A percentile compares a stretch with the other conserved stretches of the same genome.
phyloP scores from a whole-genome alignment of 2,888 invertebrate species.

The Caenorhabditis parvicauda region DNA sequence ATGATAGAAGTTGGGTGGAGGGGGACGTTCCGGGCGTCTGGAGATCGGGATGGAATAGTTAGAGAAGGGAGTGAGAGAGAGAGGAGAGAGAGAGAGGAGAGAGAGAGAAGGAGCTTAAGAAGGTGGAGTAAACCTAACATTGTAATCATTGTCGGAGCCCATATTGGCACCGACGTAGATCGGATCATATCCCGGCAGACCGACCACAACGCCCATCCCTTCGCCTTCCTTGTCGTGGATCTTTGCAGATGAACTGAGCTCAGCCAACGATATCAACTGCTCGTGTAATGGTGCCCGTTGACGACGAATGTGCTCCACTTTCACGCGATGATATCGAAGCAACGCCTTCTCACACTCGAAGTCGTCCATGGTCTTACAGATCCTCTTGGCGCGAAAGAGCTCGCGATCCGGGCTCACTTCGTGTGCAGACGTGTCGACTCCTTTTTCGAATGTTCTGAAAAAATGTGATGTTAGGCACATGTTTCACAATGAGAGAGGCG shows the following conservation, averaged over 20 bases:
- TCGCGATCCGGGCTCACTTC: slow-evolving; percentile 35
- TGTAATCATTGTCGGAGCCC: slow-evolving; percentile 26
- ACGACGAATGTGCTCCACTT: slow-evolving; percentile 13
- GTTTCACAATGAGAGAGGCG: too few relatives aligned
- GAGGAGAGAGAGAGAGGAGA: too few relatives aligned
- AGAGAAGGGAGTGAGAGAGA: too few relatives aligned
- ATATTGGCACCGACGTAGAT: slow-evolving; percentile 33
- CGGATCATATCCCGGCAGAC: slow-evolving; percentile 38
- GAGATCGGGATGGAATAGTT: too few relatives aligned
- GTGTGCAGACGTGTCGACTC: slow-evolving; percentile 24
- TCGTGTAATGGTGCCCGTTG: slow-evolving; percentile 22
- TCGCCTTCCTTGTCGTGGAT: slow-evolving; percentile 32
- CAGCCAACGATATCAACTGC: slow-evolving; percentile 32
- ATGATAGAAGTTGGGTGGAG: too few relatives aligned
- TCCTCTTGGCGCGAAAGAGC: slow-evolving; percentile 33
- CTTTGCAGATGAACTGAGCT: slow-evolving; percentile 31
- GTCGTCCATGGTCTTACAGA: slow-evolving; percentile 21
- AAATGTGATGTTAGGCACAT: too few relatives aligned
- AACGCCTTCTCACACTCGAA: slow-evolving; percentile 28
- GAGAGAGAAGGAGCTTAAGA: too few relatives aligned
- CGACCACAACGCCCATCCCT: slow-evolving; percentile 38
- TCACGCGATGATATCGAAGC: slow-evolving; percentile 31
- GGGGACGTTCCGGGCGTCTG: too few relatives aligned
- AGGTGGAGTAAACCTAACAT: slow-evolving; percentile 23
- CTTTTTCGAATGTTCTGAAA: slow-evolving; percentile 33